Evolutionary conservation across 1,140 invertebrate species (phyloP).

Genomic region (Musca domestica): DNA sequence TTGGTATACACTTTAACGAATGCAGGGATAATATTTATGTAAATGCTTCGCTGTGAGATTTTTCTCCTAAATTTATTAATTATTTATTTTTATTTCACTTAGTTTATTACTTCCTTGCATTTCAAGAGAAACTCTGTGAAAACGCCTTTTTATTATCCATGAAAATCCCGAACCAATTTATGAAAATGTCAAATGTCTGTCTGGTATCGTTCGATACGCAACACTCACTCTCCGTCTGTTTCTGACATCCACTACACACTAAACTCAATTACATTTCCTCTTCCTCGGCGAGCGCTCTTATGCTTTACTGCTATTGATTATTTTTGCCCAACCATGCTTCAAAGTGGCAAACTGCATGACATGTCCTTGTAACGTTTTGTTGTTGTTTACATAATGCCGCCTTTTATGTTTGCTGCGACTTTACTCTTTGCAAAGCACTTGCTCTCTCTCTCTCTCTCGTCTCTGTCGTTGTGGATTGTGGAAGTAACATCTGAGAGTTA

Average conservation of each 20-base stretch:
- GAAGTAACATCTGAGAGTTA: too few relatives aligned
- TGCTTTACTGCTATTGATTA: slow-evolving; percentile 3
- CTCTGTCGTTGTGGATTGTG: neutral
- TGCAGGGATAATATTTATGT: neutral
- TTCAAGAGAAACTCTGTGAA: neutral
- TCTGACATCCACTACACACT: too few relatives aligned
- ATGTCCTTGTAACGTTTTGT: slow-evolving; percentile 20
- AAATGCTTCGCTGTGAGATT: neutral
- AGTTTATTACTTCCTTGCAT: neutral
- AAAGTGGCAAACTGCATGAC: neutral
- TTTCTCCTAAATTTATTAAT: neutral
- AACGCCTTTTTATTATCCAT: slow-evolving; percentile 12
- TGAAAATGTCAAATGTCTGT: slow-evolving; percentile 1
- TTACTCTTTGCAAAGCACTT: neutral
- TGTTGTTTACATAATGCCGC: slow-evolving; percentile 3
- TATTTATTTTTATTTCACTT: neutral
- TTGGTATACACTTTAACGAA: neutral
- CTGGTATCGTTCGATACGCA: neutral
- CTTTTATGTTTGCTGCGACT: neutral
- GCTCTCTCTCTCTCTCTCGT: neutral
- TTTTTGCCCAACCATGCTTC: neutral
- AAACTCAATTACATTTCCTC: too few relatives aligned
- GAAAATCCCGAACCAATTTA: neutral
- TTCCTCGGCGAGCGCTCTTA: too few relatives aligned
- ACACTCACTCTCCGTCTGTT: too few relatives aligned